Percentiles rank a stretch among this genome's conserved stretches.
Evolutionary conservation across 2,888 invertebrate species (phyloP).

Genomic region (Eilema griseolum): DNA sequence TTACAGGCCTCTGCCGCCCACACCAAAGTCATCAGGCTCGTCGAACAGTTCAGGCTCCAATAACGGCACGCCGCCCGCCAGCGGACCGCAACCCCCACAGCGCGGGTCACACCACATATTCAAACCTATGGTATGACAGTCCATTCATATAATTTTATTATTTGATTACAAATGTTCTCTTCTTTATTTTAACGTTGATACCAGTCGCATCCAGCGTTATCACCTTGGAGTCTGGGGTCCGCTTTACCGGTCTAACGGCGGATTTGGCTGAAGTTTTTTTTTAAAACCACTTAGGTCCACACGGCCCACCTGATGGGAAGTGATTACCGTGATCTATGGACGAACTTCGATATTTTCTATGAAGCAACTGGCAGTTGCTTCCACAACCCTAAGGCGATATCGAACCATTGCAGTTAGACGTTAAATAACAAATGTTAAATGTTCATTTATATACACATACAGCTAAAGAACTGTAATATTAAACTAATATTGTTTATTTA

Average conservation of each 20-base stretch:
- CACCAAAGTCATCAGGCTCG: conserved; percentile 90
- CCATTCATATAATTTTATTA: not conserved
- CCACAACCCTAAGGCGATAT: too few relatives aligned
- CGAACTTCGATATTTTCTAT: too few relatives aligned
- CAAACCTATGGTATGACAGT: conserved; percentile 91
- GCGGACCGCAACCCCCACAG: conserved; percentile 89
- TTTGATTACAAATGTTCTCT: not conserved
- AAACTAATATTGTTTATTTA: not conserved
- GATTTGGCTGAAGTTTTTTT: too few relatives aligned
- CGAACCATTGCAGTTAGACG: too few relatives aligned
- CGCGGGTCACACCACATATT: conserved; percentile 94
- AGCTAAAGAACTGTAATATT: not conserved
- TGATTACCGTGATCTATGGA: too few relatives aligned
- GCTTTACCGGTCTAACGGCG: too few relatives aligned
- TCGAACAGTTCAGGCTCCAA: conserved; percentile 87
- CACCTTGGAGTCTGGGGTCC: too few relatives aligned
- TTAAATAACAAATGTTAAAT: not conserved
- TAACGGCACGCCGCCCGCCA: conserved; percentile 85
- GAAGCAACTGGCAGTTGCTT: too few relatives aligned
- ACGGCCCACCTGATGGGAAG: too few relatives aligned
- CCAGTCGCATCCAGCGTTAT: too few relatives aligned
- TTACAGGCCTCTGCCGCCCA: conserved; percentile 93
- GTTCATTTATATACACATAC: not conserved
- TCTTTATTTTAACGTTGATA: too few relatives aligned
- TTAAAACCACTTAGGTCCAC: too few relatives aligned